Percentiles rank a stretch among this genome's conserved stretches.
Evolutionary conservation across 2,888 invertebrate genomes (phyloP).

Genomic region (Melanargia galathea): DNA sequence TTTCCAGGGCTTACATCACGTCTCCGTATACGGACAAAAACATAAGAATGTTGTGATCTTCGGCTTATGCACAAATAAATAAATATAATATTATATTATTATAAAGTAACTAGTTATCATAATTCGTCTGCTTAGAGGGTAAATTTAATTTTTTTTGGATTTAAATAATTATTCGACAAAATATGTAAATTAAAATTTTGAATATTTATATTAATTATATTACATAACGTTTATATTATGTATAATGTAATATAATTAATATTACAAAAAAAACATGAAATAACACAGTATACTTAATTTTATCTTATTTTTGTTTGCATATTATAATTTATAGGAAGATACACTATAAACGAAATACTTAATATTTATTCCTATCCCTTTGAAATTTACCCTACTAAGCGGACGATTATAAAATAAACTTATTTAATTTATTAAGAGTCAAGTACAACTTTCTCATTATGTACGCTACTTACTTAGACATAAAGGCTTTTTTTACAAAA

Average conservation of each 20-base stretch:
- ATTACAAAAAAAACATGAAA: too few species aligned
- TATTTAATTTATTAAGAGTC: slow-evolving; percentile 51
- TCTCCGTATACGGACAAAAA: slow-evolving; percentile 86
- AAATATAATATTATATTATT: slow-evolving; percentile 24
- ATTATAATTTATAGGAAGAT: too few species aligned
- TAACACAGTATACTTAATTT: too few species aligned
- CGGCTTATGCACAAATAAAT: slow-evolving; percentile 59
- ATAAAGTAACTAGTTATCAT: not conserved
- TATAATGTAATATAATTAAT: too few species aligned
- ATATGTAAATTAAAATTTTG: not conserved
- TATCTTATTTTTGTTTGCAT: too few species aligned
- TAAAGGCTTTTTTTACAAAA: slow-evolving; percentile 72
- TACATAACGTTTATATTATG: too few species aligned
- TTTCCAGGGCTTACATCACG: slow-evolving; percentile 84
- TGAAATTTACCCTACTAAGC: not conserved
- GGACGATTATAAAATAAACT: slow-evolving; percentile 45
- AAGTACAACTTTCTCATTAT: slow-evolving; percentile 61
- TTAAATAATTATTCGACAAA: not conserved
- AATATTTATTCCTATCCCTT: too few species aligned
- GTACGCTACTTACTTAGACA: slow-evolving; percentile 65
- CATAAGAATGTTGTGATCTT: slow-evolving; percentile 82
- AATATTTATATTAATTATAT: too few species aligned
- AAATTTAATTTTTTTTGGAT: not conserved
- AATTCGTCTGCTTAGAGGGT: slow-evolving; percentile 1
- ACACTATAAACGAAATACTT: too few species aligned